Evolutionary conservation across 2,888 invertebrate genomes (phyloP), one percentile per base, ranked within the genome.

Genomic region (Timandra comae): DNA sequence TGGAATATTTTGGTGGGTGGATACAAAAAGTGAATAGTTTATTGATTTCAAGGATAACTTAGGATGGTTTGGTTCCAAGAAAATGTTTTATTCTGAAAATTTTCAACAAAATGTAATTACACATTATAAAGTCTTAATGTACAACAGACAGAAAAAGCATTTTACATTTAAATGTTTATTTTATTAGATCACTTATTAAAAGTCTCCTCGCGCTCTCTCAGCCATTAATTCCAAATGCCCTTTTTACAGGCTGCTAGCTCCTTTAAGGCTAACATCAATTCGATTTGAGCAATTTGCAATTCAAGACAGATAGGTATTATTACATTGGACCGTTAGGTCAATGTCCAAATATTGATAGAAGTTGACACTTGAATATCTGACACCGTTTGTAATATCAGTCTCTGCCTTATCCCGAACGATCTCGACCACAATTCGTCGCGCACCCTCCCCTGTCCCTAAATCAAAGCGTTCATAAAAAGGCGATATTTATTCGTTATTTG

Each of bases 401-500:
- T 68, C 58, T 59, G 53, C 60, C 53, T 58, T 56, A 67, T 75
- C 57, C 65, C 65, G 62, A 73, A 72, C 76, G 72, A 82, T 73
- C 71, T 70, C 70, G 49, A 73, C 80, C 81, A 69, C 80, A 84
- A 78, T 77, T 75, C 75, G 75, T 66, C 70, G 71, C 65, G 59
- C 65, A 65, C 62, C 71, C 71, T 63, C 64, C 52, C 56, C 51
- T 63, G 62, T 61, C 69, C 81, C 80, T 77, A 80, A 79, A 80
- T 84, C 80, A 81, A 72, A 79, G 66, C 66, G 67, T 74, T 70
- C 68, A 71, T 72, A 81, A 81, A 74, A 49, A 69, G 62, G 66
- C 77, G 74, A 80, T 79, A 79, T 78, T 77, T 80, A 82, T 82
- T 76, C 71, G 75, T 82, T 84, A 85, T 85, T 85, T 85, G 82